Conservation (phyloP, 1,140 invertebrate genomes). For the Scaptodrosophila lebanonensis region DNA sequence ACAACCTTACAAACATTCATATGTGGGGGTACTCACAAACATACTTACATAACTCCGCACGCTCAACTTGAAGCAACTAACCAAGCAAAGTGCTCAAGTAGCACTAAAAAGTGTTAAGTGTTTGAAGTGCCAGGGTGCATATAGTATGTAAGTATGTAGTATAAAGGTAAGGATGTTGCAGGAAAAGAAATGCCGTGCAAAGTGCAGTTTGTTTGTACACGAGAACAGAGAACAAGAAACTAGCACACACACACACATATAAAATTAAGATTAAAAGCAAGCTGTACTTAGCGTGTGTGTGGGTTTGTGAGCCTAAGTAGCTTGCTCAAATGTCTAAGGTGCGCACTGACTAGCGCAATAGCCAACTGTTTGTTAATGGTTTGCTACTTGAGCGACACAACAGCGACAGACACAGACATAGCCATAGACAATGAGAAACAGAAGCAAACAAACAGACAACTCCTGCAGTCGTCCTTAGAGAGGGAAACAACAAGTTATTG, state of each 20-base stretch:
- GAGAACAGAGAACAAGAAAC: neutral
- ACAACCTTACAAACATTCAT: too few relatives aligned
- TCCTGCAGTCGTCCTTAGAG: too few relatives aligned
- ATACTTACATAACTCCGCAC: neutral
- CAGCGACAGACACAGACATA: constrained; percentile 14
- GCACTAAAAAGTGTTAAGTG: constrained; percentile 50
- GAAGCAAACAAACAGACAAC: constrained; percentile 11
- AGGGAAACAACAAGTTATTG: too few relatives aligned
- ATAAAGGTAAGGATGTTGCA: neutral
- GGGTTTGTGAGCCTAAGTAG: too few relatives aligned
- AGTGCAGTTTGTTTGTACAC: constrained; percentile 18
- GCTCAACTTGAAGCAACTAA: constrained; percentile 22
- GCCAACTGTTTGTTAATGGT: constrained; percentile 49
- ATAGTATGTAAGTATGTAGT: too few relatives aligned
- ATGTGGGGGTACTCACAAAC: too few relatives aligned
- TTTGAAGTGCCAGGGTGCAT: neutral
- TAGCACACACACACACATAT: constrained; percentile 17
- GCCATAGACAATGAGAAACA: constrained; percentile 14
- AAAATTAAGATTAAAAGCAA: constrained; percentile 72
- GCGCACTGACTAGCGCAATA: constrained; percentile 17
- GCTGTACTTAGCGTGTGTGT: too few relatives aligned
- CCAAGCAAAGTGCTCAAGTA: constrained; percentile 21
- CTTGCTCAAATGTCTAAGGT: constrained; percentile 64
- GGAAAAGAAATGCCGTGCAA: constrained; percentile 1
- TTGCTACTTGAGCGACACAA: too few relatives aligned